Percentiles rank a stretch among this genome's conserved stretches.
Conservation (phyloP, 1,140 invertebrate species). For the Platyura marginata region DNA sequence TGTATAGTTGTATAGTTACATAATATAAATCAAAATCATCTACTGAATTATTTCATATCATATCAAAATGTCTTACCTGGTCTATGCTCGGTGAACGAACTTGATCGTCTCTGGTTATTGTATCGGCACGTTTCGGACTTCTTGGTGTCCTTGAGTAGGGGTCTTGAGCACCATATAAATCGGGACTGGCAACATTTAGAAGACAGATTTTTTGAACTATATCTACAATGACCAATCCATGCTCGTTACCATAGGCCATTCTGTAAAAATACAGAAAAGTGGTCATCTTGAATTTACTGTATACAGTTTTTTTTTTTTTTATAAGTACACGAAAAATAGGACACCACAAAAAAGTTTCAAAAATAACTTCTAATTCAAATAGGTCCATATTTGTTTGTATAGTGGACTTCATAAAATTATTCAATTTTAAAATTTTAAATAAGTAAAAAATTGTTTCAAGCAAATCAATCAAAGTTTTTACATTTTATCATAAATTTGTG, state of each 20-base stretch:
- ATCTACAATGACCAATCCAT: slow-evolving; percentile 85
- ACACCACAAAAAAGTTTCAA: no score
- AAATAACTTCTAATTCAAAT: no score
- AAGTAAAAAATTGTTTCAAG: no score
- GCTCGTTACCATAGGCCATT: slow-evolving; percentile 91
- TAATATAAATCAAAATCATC: no score
- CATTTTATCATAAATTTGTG: neutral
- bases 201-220: slow-evolving; percentile 80
- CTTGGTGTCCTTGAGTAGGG: slow-evolving; percentile 71
- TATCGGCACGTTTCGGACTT: slow-evolving; percentile 53
- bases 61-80: slow-evolving; percentile 47
- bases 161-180: slow-evolving; percentile 76
- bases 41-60: no score
- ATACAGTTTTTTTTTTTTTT: no score
- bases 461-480: no score
- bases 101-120: slow-evolving; percentile 38
- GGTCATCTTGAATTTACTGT: no score
- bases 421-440: no score
- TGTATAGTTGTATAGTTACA: no score
- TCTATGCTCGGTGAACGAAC: slow-evolving; percentile 76
- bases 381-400: slow-evolving; percentile 1
- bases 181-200: slow-evolving; percentile 63
- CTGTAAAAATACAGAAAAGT: slow-evolving; percentile 31
- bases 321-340: no score
- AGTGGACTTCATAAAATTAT: slow-evolving; percentile 3